A percentile compares a stretch with the other conserved stretches of the same genome.
Conservation (phyloP, 2,888 invertebrate species). For the Trichogramma evanescens region DNA sequence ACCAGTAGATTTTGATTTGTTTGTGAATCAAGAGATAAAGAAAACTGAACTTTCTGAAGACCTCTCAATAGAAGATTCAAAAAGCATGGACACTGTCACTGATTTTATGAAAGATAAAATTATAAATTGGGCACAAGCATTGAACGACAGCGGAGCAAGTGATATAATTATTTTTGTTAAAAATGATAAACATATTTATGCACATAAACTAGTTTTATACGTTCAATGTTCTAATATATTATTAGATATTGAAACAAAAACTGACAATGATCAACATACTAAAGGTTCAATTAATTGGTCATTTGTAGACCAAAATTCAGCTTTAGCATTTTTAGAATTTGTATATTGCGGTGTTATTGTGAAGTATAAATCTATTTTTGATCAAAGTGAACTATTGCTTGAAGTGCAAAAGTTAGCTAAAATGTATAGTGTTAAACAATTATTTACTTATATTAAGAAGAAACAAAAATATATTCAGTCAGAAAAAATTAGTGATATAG, state of each 20-base stretch:
- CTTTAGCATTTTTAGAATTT: slow-evolving; percentile 43
- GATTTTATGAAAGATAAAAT: slow-evolving; percentile 27
- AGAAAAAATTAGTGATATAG: background rate
- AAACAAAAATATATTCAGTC: slow-evolving; percentile 14
- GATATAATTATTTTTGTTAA: slow-evolving; percentile 45
- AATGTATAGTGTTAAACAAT: slow-evolving; percentile 34
- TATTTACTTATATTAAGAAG: slow-evolving; percentile 34
- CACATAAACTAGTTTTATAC: slow-evolving; percentile 47
- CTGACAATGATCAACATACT: slow-evolving; percentile 25
- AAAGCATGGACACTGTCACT: slow-evolving; percentile 3
- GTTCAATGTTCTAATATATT: slow-evolving; percentile 46
- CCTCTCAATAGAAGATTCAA: background rate
- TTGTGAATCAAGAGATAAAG: background rate
- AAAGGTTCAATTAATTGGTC: slow-evolving; percentile 37
- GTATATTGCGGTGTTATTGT: slow-evolving; percentile 41
- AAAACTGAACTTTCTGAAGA: background rate
- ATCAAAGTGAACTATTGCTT: slow-evolving; percentile 23
- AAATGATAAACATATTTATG: slow-evolving; percentile 41
- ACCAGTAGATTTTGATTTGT: slow-evolving; percentile 11
- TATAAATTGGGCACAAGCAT: slow-evolving; percentile 39
- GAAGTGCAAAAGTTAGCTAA: slow-evolving; percentile 33
- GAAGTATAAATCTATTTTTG: slow-evolving; percentile 26
- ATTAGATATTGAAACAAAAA: slow-evolving; percentile 34
- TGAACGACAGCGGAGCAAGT: slow-evolving; percentile 43
- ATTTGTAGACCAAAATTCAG: slow-evolving; percentile 31